Base-by-base conservation (phyloP, 2,113 vertebrate genomes). In the Apteryx owenii region DNA sequence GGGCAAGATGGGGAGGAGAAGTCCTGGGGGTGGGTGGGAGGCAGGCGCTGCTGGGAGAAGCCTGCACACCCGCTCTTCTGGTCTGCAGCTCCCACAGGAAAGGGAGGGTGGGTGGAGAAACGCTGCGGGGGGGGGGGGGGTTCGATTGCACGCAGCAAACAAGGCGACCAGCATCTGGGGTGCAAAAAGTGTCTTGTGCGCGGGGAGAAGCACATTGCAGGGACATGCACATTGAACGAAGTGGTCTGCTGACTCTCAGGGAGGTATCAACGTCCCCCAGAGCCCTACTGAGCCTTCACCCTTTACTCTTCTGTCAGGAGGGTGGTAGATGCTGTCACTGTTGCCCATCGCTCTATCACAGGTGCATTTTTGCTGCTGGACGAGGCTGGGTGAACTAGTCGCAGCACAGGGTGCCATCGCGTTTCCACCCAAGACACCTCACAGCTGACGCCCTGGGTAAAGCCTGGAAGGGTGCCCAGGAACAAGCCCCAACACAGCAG, bases 201-300 rank as follows among this genome's bases (percentile, higher is more conserved):
- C 23, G 31, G 0, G 1, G 68, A 77, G n/a, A 76, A 48, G 56
- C 42, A 22, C 14, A 15, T 72, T 88, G 58, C 66, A 85, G 61
- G 44, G 40, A 22, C 0, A 0, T 21, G 33, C 2, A 13, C 7
- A 1, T 29, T 50, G 70, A 44, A 19, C 4, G 18, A 25, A 48
- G 33, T 10, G 71, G 29, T 16, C 40, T 4, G 4, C 26, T 71
- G 73, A n/a, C 22, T 28, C 26, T 56, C 26, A 16, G 68, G 42
- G 25, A 50, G 38, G n/a, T 42, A 12, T 25, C 16, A 26, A 46
- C 11, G 26, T 9, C 20, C 28, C 29, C 0, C 0, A 7, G n/a
- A 86, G 18, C 48, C 53, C 53, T 81, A 38, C 58, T 53, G 28
- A 40, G 68, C 33, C 51, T 23, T 1, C 2, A 28, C 21, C 33